These are phyloP conservation scores for Petaurus breviceps DNA, from an alignment of 2,113 vertebrate genomes.

Conservation along the genomic window DNA sequence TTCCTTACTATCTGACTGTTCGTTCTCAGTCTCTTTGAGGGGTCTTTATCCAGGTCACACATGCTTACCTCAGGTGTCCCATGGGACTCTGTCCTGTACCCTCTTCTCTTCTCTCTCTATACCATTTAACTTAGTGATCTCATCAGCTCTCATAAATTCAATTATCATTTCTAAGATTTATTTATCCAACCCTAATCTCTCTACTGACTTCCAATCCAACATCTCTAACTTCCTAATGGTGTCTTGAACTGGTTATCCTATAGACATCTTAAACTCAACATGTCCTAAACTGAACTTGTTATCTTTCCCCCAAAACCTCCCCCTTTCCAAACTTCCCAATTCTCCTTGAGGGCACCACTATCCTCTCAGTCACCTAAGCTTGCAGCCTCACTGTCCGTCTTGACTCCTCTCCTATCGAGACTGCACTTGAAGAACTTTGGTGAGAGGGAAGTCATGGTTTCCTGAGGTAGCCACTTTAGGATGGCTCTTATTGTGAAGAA, in stretches of 20 bases:
- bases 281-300: neutral
- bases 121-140: neutral
- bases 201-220: neutral
- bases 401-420: neutral
- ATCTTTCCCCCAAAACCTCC: neutral
- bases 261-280: neutral
- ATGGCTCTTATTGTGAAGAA: neutral
- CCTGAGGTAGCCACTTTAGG: neutral
- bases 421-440: neutral
- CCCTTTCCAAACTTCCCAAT: neutral
- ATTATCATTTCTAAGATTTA: neutral
- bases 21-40: neutral
- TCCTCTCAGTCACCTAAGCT: neutral
- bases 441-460: neutral
- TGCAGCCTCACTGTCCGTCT: neutral
- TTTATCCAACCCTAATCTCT: neutral
- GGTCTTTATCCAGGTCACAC: neutral
- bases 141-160: neutral
- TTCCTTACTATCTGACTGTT: neutral
- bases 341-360: neutral
- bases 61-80: neutral
- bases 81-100: neutral
- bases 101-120: too few species aligned
- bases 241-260: neutral
- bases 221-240: neutral